Percentiles rank a stretch among this genome's conserved stretches.
These are phyloP conservation scores for Stomatorhinus walkeri DNA, from an alignment of 2,797 vertebrate genomes.

Conservation along the genomic window DNA sequence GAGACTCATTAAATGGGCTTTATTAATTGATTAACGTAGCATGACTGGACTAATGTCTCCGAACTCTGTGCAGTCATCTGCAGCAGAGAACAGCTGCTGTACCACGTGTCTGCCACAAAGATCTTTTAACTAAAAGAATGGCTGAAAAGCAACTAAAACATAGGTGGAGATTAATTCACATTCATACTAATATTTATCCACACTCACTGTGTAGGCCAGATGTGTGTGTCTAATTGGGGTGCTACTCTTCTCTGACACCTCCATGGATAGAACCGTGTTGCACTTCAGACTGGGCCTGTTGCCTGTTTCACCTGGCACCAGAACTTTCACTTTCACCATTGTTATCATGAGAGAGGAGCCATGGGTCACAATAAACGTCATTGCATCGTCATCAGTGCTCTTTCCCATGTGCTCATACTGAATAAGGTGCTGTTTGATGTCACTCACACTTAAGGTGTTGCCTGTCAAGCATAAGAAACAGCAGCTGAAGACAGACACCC, in stretches of 20 bases:
- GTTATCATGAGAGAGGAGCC: slow-evolving; percentile 65
- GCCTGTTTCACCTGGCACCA: slow-evolving; percentile 57
- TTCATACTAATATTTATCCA: neutral
- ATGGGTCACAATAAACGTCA: slow-evolving; percentile 81
- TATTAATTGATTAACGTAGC: neutral
- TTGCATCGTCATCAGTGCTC: slow-evolving; percentile 63
- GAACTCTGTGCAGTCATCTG: neutral
- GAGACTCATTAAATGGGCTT: neutral
- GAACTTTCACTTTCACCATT: slow-evolving; percentile 60
- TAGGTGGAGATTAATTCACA: neutral
- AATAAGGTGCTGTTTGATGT: slow-evolving; percentile 69
- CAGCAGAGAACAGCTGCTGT: neutral
- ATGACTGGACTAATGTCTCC: neutral
- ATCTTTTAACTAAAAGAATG: neutral
- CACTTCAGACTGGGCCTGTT: slow-evolving; percentile 61
- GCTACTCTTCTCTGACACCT: slow-evolving; percentile 72
- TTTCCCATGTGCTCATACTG: slow-evolving; percentile 76
- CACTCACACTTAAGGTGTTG: slow-evolving; percentile 77
- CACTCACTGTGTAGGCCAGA: slow-evolving; percentile 61
- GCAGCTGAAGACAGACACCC: neutral
- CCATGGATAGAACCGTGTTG: slow-evolving; percentile 59
- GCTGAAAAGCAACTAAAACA: neutral
- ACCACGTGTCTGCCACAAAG: neutral
- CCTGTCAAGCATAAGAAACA: slow-evolving; percentile 53
- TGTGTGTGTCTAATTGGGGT: slow-evolving; percentile 67